A percentile compares a stretch with the other conserved stretches of the same genome.
These are phyloP conservation scores for Aphaenogaster rudis DNA, from an alignment of 1,140 invertebrate species.

Conservation along the genomic window DNA sequence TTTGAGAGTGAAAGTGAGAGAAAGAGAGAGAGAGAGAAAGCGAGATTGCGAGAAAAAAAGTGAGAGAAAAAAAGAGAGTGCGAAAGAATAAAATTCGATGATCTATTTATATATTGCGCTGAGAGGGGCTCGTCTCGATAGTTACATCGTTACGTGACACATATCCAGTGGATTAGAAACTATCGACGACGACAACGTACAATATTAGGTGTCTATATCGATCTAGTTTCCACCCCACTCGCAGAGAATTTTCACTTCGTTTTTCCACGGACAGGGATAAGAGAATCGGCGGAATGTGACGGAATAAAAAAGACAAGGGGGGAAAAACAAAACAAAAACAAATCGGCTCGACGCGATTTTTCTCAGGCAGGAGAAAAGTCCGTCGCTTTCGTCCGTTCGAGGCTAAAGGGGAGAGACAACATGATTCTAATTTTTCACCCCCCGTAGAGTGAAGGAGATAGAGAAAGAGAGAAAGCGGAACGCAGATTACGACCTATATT, in stretches of 20 bases:
- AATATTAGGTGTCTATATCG: constrained; percentile 69
- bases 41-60: background rate
- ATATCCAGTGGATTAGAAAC: constrained; percentile 77
- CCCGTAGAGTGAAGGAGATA: constrained; percentile 12
- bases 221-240: constrained; percentile 61
- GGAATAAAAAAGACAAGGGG: background rate
- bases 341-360: constrained; percentile 31
- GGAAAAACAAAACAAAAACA: background rate
- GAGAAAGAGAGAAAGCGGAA: background rate
- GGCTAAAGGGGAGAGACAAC: background rate
- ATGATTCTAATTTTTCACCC: constrained; percentile 21
- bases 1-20: constrained; percentile 53
- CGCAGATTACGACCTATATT: background rate
- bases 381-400: constrained; percentile 28
- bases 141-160: constrained; percentile 77
- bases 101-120: constrained; percentile 81
- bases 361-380: constrained; percentile 19
- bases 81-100: constrained; percentile 72
- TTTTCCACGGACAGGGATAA: constrained; percentile 47
- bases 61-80: constrained; percentile 21
- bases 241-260: constrained; percentile 61
- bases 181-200: constrained; percentile 62
- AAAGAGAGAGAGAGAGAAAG: too few relatives aligned
- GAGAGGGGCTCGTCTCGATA: constrained; percentile 62
- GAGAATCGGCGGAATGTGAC: constrained; percentile 36